phyloP scores from a whole-genome alignment of 2,888 invertebrate species.

The Blomia tropicalis region DNA sequence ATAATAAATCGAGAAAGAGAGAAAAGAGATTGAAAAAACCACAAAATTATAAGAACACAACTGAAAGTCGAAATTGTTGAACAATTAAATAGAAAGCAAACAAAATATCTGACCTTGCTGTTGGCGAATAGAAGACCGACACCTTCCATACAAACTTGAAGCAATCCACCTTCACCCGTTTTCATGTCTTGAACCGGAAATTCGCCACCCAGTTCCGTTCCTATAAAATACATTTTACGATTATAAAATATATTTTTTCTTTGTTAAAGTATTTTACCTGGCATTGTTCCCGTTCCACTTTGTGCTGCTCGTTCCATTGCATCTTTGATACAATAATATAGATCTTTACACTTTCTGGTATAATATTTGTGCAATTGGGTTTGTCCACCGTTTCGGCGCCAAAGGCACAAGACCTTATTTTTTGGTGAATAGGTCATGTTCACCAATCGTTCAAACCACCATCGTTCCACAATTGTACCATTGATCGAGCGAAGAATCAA shows the following conservation, averaged over 20 bases:
- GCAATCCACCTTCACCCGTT: conserved; percentile 87
- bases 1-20: too few species aligned
- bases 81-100: conserved; percentile 31
- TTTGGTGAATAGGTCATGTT: conserved; percentile 99
- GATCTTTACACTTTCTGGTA: conserved; percentile 95
- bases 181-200: conserved; percentile 96
- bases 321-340: conserved; percentile 96
- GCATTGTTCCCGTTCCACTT: conserved; percentile 43
- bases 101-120: conserved; percentile 74
- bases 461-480: conserved; percentile 47
- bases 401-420: conserved; percentile 87
- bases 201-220: conserved; percentile 52
- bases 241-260: not conserved
- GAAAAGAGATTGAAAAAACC: too few species aligned
- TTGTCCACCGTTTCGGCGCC: conserved; percentile 84
- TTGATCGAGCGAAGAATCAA: conserved; percentile 42
- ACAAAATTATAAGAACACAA: too few species aligned
- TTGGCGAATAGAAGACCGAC: conserved; percentile 95
- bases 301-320: conserved; percentile 78
- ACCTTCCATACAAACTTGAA: conserved; percentile 94
- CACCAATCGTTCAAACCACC: conserved; percentile 98
- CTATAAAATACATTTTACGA: conserved; percentile 22
- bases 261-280: conserved; percentile 34
- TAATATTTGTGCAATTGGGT: conserved; percentile 95
- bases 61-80: conserved; percentile 13